Percentiles rank a stretch among this genome's conserved stretches.
Evolutionary conservation across 2,797 vertebrate species (phyloP).

Genomic region (Coregonus sp.): DNA sequence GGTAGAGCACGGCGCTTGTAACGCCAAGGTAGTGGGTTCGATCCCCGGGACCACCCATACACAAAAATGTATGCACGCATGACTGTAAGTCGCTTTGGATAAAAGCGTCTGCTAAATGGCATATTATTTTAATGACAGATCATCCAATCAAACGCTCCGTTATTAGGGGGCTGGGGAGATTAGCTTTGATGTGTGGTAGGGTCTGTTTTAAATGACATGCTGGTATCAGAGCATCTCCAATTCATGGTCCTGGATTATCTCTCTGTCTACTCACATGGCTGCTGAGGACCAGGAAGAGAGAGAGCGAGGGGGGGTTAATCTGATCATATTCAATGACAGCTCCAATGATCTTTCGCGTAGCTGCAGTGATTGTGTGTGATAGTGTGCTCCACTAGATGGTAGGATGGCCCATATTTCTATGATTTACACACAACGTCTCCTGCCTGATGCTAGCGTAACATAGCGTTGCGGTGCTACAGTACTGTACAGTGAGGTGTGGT

Average conservation of each 20-base stretch:
- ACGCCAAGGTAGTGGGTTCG: too few relatives aligned
- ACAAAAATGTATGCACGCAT: too few relatives aligned
- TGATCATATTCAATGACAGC: not conserved
- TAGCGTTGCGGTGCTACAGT: not conserved
- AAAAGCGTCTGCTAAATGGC: too few relatives aligned
- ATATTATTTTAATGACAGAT: too few relatives aligned
- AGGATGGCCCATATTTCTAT: not conserved
- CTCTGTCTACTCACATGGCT: slow-evolving; percentile 14
- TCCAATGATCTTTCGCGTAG: not conserved
- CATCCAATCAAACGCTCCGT: slow-evolving; percentile 45
- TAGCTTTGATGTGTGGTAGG: slow-evolving; percentile 45
- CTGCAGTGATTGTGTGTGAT: not conserved
- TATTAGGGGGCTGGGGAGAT: slow-evolving; percentile 55
- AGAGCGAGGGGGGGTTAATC: not conserved
- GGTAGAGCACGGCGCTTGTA: too few relatives aligned
- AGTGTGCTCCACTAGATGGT: not conserved
- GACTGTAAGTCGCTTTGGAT: too few relatives aligned
- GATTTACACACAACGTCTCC: not conserved
- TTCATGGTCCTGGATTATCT: slow-evolving; percentile 41
- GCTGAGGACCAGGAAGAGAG: not conserved
- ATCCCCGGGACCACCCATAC: too few relatives aligned
- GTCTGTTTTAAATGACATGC: slow-evolving; percentile 28
- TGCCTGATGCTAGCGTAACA: not conserved
- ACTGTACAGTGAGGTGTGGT: not conserved
- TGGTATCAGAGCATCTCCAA: slow-evolving; percentile 29